Evolutionary conservation across 1,140 invertebrate genomes (phyloP), one percentile per base, ranked within the genome.

Genomic region (Scaptodrosophila lebanonensis): DNA sequence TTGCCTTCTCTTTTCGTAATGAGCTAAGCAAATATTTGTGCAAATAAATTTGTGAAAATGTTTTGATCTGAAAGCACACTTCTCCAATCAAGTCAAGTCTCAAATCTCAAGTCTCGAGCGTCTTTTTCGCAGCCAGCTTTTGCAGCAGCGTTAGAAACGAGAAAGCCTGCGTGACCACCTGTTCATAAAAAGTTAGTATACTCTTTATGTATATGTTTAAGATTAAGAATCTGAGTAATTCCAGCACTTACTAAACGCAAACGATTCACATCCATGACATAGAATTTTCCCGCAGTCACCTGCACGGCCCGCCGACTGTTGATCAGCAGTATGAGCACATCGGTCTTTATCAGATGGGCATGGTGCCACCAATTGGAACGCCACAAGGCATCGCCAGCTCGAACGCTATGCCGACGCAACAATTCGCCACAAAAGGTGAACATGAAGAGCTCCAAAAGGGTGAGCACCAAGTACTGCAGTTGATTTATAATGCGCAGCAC

Each of bases 41-140:
- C 7, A 49, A 27, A 22, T 48, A 60, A 57, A 57, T 36, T 36
- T 13, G 13, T 9, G 7, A 36, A 36, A 36, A 5, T 36, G 13
- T 13, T 36, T 36, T 36, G n/a, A n/a, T n/a, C n/a, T n/a, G n/a
- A n/a, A n/a, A n/a, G n/a, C n/a, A n/a, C n/a, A n/a, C n/a, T n/a
- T n/a, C n/a, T n/a, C n/a, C n/a, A n/a, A n/a, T n/a, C n/a, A n/a
- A n/a, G n/a, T n/a, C n/a, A n/a, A n/a, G n/a, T n/a, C n/a, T n/a
- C n/a, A n/a, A n/a, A n/a, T n/a, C n/a, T n/a, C n/a, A n/a, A n/a
- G n/a, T n/a, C 2, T 82, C 0, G 12, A 20, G 47, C 18, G 36
- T 7, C 44, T 97, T 43, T 87, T 92, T 51, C 95, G 95, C 87
- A 87, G 91, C 79, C 93, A 93, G 73, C 89, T 91, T 86, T 33